Base-by-base conservation (phyloP, 2,888 invertebrate genomes). In the Eristalis tenax region DNA sequence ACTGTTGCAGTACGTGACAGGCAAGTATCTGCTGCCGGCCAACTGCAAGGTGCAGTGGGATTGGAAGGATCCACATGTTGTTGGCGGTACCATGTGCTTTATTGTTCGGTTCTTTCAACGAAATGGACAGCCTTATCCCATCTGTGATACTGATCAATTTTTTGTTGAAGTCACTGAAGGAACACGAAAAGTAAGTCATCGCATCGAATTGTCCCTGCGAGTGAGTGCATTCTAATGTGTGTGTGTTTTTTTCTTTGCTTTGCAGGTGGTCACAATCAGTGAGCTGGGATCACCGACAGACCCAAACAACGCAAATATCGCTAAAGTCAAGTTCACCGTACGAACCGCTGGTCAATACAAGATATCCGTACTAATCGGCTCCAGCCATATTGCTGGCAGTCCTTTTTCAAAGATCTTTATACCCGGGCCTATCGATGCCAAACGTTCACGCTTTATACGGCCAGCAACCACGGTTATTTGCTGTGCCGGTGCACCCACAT, bases 81-180 rank as follows among this genome's bases (percentile, higher is more conserved):
- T 98, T 28, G 98, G 98, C 61, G 97, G 96, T 92, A 98, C 98
- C 40, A 97, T 98, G 95, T 97, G 97, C 92, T 98, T 98, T 94
- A 96, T 96, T 79, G 97, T 98, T 89, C 94, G 96, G 94, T 98
- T 98, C 94, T 98, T 95, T 94, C 98, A 98, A 94, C 96, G 98
- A 89, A 98, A 98, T 93, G 98, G 98, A 28, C 97, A 97, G 92
- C 97, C 98, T 89, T 98, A 98, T 94, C 98, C 98, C 89, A 96
- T 98, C 92, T 98, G 98, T 94, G 97, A 98, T 94, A 97, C 97
- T 87, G 98, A 98, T 94, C 96, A 97, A 92, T 95, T 98, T 89
- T 95, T 96, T 90, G 96, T 98, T 89, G 96, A 97, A 94, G 97
- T 98, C 90, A 96, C 96, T 77, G 97, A 97, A 91, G 97, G 97